phyloP scores from a whole-genome alignment of 2,888 invertebrate species.

The Hirtodrosophila histrioides region DNA sequence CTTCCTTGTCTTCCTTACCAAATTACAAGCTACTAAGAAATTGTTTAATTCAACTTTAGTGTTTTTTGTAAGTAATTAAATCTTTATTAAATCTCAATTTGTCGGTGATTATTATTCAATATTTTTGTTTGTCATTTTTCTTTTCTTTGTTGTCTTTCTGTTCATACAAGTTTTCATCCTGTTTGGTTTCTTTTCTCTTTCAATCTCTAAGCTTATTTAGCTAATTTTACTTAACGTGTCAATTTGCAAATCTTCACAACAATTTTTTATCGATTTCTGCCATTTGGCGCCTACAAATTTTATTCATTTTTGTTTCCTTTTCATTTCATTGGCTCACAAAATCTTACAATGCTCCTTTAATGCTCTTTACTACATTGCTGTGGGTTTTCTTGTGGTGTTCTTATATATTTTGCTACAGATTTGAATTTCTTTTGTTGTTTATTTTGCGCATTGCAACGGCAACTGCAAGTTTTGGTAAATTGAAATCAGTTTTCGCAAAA shows the following conservation, averaged over 20 bases:
- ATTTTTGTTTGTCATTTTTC: slow-evolving; percentile 52
- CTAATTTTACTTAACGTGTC: slow-evolving; percentile 48
- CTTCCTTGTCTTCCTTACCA: too few relatives aligned
- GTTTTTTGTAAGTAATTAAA: slow-evolving; percentile 73
- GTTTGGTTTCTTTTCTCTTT: slow-evolving; percentile 20
- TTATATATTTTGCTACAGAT: slow-evolving; percentile 37
- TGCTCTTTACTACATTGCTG: slow-evolving; percentile 11
- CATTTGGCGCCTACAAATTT: slow-evolving; percentile 34
- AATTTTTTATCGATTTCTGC: slow-evolving; percentile 14
- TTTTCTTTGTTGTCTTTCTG: slow-evolving; percentile 15
- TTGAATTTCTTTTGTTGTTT: slow-evolving; percentile 30
- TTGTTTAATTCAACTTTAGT: not conserved
- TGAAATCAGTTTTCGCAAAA: slow-evolving; percentile 37
- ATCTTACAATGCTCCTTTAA: slow-evolving; percentile 14
- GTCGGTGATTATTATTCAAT: slow-evolving; percentile 79
- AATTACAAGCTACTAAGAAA: not conserved
- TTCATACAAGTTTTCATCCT: slow-evolving; percentile 20
- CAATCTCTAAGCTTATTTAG: slow-evolving; percentile 47
- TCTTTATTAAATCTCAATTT: slow-evolving; percentile 79
- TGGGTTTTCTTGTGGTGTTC: slow-evolving; percentile 36
- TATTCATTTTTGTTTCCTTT: not conserved
- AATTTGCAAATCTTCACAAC: slow-evolving; percentile 49
- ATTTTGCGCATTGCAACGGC: slow-evolving; percentile 59
- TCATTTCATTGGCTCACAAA: slow-evolving; percentile 9
- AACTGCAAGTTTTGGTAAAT: slow-evolving; percentile 56